These are phyloP conservation scores for Papilio demoleus DNA, from an alignment of 2,888 invertebrate species.

Conservation along the genomic window DNA sequence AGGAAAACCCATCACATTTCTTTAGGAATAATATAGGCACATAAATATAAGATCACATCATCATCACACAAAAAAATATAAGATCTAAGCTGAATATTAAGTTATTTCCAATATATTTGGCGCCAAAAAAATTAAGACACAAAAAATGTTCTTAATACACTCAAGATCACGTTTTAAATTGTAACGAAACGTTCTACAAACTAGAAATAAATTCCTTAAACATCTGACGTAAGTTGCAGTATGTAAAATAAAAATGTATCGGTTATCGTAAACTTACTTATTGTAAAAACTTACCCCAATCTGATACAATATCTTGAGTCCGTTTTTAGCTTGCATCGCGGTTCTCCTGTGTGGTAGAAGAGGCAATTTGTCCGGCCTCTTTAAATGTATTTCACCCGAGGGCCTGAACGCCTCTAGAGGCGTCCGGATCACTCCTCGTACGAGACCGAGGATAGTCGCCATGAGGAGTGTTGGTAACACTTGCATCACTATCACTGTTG, in stretches of 20 bases:
- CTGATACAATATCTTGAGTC: slow-evolving; percentile 88
- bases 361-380: slow-evolving; percentile 77
- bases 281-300: slow-evolving; percentile 86
- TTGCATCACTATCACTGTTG: slow-evolving; percentile 60
- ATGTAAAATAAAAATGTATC: neutral
- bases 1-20: neutral
- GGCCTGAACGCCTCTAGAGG: slow-evolving; percentile 84
- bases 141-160: neutral
- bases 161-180: neutral
- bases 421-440: slow-evolving; percentile 75
- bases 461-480: slow-evolving; percentile 71
- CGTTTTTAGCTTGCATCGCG: slow-evolving; percentile 75
- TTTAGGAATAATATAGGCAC: too few species aligned
- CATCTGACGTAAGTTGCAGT: neutral
- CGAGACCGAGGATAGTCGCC: slow-evolving; percentile 69
- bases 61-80: too few species aligned
- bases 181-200: neutral
- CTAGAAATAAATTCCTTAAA: neutral
- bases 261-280: neutral
- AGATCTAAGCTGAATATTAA: neutral
- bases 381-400: slow-evolving; percentile 74
- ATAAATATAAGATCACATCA: too few species aligned
- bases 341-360: slow-evolving; percentile 79
- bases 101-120: neutral
- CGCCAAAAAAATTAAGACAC: neutral